These are phyloP conservation scores for Drusus annulatus DNA, from an alignment of 1,140 invertebrate species.

Conservation along the genomic window DNA sequence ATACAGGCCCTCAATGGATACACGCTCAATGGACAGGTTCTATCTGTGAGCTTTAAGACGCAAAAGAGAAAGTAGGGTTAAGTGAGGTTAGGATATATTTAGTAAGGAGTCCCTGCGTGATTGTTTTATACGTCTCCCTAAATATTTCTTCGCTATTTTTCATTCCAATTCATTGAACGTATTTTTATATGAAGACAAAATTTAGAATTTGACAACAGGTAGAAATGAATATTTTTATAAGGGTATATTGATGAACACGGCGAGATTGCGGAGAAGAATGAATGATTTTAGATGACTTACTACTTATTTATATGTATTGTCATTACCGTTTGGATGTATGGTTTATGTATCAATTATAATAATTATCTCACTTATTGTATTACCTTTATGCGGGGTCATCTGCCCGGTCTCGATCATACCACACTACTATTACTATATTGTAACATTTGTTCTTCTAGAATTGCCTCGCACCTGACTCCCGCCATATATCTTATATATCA, in stretches of 20 bases:
- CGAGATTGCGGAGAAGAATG: not conserved
- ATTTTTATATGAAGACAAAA: slow-evolving; percentile 67
- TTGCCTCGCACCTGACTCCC: slow-evolving; percentile 32
- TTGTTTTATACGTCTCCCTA: slow-evolving; percentile 44
- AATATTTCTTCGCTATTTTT: slow-evolving; percentile 61
- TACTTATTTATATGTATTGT: slow-evolving; percentile 43
- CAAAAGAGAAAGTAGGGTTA: slow-evolving; percentile 77
- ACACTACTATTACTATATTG: slow-evolving; percentile 1
- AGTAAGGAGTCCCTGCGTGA: slow-evolving; percentile 61
- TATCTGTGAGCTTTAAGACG: slow-evolving; percentile 99
- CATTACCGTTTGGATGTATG: slow-evolving; percentile 26
- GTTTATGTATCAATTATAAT: slow-evolving; percentile 21
- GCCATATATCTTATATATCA: slow-evolving; percentile 32
- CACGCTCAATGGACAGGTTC: slow-evolving; percentile 95
- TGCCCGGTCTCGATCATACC: not conserved
- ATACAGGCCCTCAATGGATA: slow-evolving; percentile 98
- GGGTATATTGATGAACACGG: slow-evolving; percentile 34
- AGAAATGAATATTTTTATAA: slow-evolving; percentile 48
- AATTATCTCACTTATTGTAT: slow-evolving; percentile 43
- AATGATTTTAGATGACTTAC: slow-evolving; percentile 35
- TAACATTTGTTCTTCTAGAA: slow-evolving; percentile 26
- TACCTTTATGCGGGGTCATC: slow-evolving; percentile 4
- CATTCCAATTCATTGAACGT: slow-evolving; percentile 68
- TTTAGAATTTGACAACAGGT: slow-evolving; percentile 52
- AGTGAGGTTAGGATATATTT: slow-evolving; percentile 58